A percentile compares a stretch with the other conserved stretches of the same genome.
Conservation (phyloP, 1,140 invertebrate species). For the Anastatus disparis region DNA sequence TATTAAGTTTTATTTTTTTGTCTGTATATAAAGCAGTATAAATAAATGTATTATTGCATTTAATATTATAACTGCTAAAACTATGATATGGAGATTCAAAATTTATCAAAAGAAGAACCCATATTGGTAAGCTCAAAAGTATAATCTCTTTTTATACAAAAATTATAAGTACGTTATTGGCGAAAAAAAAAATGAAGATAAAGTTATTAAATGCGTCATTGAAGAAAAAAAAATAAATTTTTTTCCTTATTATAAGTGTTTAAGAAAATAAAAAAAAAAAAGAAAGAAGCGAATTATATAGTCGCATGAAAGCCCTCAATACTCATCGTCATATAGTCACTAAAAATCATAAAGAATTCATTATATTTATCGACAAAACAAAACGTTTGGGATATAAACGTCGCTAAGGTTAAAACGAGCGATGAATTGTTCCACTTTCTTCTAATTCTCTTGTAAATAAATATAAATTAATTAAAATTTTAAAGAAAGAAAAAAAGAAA, state of each 20-base stretch:
- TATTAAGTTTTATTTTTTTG: no score
- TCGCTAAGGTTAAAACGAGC: constrained; percentile 9
- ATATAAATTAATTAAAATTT: constrained; percentile 27
- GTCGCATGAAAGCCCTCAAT: not conserved
- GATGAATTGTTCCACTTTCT: constrained; percentile 46
- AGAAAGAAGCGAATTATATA: not conserved
- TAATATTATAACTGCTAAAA: not conserved
- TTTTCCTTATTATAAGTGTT: no score
- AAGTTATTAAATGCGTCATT: no score
- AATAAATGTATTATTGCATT: not conserved
- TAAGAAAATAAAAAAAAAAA: no score
- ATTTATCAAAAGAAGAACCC: not conserved
- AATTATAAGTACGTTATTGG: not conserved
- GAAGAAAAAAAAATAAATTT: no score
- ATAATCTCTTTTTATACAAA: not conserved
- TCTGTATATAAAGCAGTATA: not conserved
- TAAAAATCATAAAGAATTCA: constrained; percentile 9
- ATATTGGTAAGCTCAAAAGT: not conserved
- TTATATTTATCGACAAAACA: constrained; percentile 12
- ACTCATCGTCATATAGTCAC: not conserved
- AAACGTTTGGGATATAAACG: constrained; percentile 4
- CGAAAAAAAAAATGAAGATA: constrained; percentile 12
- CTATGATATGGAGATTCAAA: not conserved
- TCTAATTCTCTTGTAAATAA: constrained; percentile 57
- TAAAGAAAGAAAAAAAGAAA: constrained; percentile 19